Evolutionary conservation across 1,140 invertebrate species (phyloP).

Genomic region (Formica exsecta): DNA sequence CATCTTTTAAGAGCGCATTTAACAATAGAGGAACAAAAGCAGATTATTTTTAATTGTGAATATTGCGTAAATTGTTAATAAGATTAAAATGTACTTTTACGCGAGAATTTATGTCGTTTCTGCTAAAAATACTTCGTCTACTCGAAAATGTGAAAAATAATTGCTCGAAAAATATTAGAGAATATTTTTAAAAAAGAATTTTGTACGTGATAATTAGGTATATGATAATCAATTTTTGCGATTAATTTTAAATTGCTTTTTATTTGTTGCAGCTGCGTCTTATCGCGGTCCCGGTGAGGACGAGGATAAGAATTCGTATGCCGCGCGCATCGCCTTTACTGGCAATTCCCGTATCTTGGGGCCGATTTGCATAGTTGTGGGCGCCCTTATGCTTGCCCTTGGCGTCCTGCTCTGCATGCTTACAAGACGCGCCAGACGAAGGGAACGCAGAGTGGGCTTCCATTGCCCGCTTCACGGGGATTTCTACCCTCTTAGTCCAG

Average conservation of each 20-base stretch:
- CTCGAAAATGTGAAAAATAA: background rate
- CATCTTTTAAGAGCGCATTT: background rate
- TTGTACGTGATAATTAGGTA: background rate
- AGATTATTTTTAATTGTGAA: background rate
- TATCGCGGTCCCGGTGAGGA: conserved; percentile 90
- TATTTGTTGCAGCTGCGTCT: conserved; percentile 88
- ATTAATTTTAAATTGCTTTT: background rate
- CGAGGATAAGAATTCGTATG: conserved; percentile 90
- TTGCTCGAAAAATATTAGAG: background rate
- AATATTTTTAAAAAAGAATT: background rate
- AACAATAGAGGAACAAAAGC: background rate
- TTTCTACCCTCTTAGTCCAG: conserved; percentile 91
- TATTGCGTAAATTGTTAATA: background rate
- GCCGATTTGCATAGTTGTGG: conserved; percentile 91
- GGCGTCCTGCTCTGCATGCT: conserved; percentile 89
- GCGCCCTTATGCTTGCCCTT: conserved; percentile 89
- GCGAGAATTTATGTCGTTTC: background rate
- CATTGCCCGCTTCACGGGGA: conserved; percentile 92
- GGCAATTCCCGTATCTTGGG: conserved; percentile 91
- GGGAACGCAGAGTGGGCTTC: conserved; percentile 90
- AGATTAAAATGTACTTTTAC: background rate
- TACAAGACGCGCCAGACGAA: conserved; percentile 89
- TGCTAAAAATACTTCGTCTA: background rate
- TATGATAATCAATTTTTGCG: background rate
- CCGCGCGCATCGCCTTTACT: conserved; percentile 90